phyloP scores from a whole-genome alignment of 2,797 vertebrate genomes.

The Lagodon rhomboides region DNA sequence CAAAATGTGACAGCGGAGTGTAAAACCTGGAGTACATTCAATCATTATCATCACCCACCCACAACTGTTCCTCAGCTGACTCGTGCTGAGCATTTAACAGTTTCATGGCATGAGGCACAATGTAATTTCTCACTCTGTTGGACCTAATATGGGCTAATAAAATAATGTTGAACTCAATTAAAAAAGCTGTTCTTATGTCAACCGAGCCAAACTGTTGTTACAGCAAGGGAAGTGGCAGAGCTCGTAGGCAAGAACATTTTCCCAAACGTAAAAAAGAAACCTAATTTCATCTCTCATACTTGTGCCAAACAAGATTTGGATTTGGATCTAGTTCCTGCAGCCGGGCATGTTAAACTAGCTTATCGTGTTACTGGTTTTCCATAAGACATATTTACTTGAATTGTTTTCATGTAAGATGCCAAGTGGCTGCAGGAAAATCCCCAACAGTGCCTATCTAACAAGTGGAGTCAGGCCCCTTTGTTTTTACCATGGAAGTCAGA shows the following conservation, averaged over 20 bases:
- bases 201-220: slow-evolving; percentile 1
- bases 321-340: background rate
- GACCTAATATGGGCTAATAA: slow-evolving; percentile 5
- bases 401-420: background rate
- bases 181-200: slow-evolving; percentile 17
- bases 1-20: background rate
- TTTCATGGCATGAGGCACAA: background rate
- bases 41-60: background rate
- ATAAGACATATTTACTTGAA: background rate
- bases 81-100: slow-evolving; percentile 9
- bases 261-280: background rate
- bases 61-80: background rate
- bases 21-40: background rate
- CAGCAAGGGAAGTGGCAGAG: background rate
- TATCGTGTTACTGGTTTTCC: background rate
- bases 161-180: background rate
- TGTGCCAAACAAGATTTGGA: background rate
- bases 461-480: slow-evolving; percentile 40
- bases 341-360: no score
- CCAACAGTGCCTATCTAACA: slow-evolving; percentile 32
- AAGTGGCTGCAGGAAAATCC: slow-evolving; percentile 43
- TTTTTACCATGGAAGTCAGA: slow-evolving; percentile 54
- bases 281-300: background rate
- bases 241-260: background rate
- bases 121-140: background rate